phyloP scores from a whole-genome alignment of 2,797 vertebrate species.

The Clarias fuscus region DNA sequence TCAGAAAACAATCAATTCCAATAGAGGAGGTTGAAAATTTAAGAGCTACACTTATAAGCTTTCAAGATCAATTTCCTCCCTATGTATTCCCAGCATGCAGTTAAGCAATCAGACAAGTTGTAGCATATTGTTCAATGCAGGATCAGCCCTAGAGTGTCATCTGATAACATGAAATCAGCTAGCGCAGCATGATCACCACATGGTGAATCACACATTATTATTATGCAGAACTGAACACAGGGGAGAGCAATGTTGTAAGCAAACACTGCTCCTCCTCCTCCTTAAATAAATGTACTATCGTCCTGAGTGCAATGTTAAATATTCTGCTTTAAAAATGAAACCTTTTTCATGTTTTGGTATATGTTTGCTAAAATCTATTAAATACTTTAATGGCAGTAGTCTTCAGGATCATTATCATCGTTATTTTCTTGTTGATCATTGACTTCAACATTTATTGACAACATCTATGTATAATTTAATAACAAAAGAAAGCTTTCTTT shows the following conservation, averaged over 20 bases:
- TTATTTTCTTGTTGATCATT: not conserved
- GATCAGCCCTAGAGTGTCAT: slow-evolving; percentile 31
- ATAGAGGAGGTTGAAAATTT: slow-evolving; percentile 26
- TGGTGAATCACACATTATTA: slow-evolving; percentile 42
- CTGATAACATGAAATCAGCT: slow-evolving; percentile 52
- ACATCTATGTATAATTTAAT: not conserved
- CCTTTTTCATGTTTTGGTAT: not conserved
- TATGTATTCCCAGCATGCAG: slow-evolving; percentile 36
- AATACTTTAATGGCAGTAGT: not conserved
- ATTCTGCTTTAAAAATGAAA: not conserved
- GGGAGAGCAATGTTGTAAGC: not conserved
- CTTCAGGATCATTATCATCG: not conserved
- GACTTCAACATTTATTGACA: not conserved
- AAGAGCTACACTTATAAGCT: slow-evolving; percentile 29
- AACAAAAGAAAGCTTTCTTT: not conserved
- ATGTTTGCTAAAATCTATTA: not conserved
- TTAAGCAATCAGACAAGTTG: slow-evolving; percentile 48
- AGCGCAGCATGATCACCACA: slow-evolving; percentile 41
- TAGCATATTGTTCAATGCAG: slow-evolving; percentile 15
- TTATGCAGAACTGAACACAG: slow-evolving; percentile 26
- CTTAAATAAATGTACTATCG: not conserved
- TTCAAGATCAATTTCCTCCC: slow-evolving; percentile 40
- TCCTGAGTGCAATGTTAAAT: not conserved
- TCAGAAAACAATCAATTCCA: slow-evolving; percentile 20
- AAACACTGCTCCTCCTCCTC: not conserved